Percentiles rank a stretch among this genome's conserved stretches.
Conservation (phyloP, 23 tunicate genomes). For the Oikopleura dioica region DNA sequence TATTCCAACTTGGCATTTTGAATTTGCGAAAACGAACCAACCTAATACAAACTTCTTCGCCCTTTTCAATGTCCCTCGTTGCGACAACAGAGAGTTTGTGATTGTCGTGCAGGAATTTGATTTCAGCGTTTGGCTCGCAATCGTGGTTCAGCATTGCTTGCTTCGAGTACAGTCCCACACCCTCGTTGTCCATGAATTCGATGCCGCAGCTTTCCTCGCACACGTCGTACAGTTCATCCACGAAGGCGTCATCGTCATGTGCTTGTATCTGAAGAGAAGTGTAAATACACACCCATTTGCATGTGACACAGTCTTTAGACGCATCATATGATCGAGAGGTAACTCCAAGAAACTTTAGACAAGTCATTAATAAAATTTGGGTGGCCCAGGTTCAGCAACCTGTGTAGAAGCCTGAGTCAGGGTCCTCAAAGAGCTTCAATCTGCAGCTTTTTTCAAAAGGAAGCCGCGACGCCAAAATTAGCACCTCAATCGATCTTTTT, state of each 20-base stretch:
- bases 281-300: no score
- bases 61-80: not conserved
- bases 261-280: not conserved
- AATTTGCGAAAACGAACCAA: not conserved
- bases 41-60: slow-evolving; percentile 8
- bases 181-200: slow-evolving; percentile 4
- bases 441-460: no score
- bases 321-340: no score
- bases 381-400: no score
- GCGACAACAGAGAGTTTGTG: not conserved
- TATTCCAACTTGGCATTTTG: no score
- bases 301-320: no score
- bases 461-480: no score
- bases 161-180: not conserved
- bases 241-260: not conserved
- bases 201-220: not conserved
- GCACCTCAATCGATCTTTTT: no score
- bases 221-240: not conserved
- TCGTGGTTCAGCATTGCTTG: slow-evolving; percentile 8
- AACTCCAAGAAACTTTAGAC: no score
- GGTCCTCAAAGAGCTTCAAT: no score
- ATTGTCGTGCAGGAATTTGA: not conserved
- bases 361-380: no score
- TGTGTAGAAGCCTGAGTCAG: no score
- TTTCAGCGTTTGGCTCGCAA: slow-evolving; percentile 6